Percentiles rank a stretch among this genome's conserved stretches.
Evolutionary conservation across 2,888 invertebrate species (phyloP).

Genomic region (Neuroscelio doddi): DNA sequence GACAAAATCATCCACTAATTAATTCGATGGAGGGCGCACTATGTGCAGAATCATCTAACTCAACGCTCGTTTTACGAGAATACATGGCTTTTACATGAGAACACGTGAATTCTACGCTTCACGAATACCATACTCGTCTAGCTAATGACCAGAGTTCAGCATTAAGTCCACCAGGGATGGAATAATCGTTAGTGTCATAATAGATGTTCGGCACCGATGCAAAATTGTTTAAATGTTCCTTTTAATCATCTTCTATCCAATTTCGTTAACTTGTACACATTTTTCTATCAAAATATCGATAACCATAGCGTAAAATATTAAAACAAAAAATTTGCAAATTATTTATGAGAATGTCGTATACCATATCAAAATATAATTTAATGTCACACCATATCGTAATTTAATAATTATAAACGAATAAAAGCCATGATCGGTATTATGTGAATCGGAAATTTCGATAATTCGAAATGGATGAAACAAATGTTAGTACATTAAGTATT

Average conservation of each 20-base stretch:
- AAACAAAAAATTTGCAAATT: too few relatives aligned
- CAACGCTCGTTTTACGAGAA: conserved; percentile 28
- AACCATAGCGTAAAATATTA: background rate
- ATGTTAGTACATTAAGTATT: background rate
- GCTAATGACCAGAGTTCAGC: conserved; percentile 9
- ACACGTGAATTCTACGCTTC: conserved; percentile 10
- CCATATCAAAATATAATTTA: too few relatives aligned
- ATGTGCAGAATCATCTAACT: conserved; percentile 22
- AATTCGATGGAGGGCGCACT: conserved; percentile 43
- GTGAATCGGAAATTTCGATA: too few relatives aligned
- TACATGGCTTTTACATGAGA: conserved; percentile 33
- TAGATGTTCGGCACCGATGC: background rate
- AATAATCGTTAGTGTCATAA: conserved; percentile 25
- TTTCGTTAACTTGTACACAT: too few relatives aligned
- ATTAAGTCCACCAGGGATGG: conserved; percentile 9
- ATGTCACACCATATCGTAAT: too few relatives aligned
- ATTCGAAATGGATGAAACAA: too few relatives aligned
- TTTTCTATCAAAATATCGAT: too few relatives aligned
- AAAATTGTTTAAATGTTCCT: too few relatives aligned
- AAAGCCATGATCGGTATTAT: too few relatives aligned
- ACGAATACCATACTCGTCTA: conserved; percentile 3
- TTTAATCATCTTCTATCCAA: too few relatives aligned
- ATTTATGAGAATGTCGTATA: too few relatives aligned
- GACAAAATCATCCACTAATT: conserved; percentile 56
- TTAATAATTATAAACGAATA: too few relatives aligned